phyloP scores from a whole-genome alignment of 2,888 invertebrate species.

The Dolichopus griseipennis region DNA sequence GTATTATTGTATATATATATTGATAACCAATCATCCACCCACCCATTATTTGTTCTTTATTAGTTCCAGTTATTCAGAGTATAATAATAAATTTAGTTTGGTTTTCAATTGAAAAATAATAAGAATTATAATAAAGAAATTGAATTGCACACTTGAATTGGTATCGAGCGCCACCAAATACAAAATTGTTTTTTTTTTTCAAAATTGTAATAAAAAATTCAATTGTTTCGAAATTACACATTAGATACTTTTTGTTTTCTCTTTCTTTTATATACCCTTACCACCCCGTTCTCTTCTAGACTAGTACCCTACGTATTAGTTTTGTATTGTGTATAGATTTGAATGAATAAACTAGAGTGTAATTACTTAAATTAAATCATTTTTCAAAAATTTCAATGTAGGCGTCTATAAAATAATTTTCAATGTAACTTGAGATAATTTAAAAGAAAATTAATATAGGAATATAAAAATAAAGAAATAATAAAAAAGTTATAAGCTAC shows the following conservation, averaged over 20 bases:
- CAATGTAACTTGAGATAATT: neutral
- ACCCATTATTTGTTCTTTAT: neutral
- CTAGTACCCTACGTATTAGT: no score
- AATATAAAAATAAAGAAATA: no score
- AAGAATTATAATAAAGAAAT: no score
- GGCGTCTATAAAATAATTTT: slow-evolving; percentile 2
- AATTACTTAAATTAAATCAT: neutral
- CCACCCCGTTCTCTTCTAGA: no score
- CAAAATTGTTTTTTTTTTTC: no score
- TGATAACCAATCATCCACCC: neutral
- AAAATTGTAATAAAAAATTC: neutral
- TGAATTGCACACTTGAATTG: neutral
- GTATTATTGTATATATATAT: no score
- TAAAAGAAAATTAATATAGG: neutral
- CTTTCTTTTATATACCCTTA: no score
- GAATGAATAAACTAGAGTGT: neutral
- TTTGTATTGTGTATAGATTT: no score
- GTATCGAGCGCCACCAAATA: neutral
- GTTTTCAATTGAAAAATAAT: neutral
- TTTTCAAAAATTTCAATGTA: neutral
- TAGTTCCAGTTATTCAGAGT: neutral
- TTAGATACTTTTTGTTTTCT: neutral
- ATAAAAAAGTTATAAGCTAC: no score
- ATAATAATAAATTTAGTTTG: neutral
- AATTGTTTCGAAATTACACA: neutral